Base-by-base conservation (phyloP, 2,113 vertebrate genomes). In the Pelobates fuscus region DNA sequence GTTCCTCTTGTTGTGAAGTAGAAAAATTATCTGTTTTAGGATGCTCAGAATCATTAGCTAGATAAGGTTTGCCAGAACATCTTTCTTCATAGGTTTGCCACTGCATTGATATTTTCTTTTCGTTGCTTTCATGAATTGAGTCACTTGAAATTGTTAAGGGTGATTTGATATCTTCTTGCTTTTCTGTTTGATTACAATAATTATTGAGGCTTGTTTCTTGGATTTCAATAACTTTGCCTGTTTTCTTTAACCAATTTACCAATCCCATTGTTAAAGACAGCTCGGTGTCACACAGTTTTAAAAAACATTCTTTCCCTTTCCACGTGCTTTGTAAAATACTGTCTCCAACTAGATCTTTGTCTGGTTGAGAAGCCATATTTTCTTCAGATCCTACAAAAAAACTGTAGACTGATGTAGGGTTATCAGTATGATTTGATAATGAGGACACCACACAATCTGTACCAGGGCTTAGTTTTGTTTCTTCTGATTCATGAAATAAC, bases 251-350 rank as follows among this genome's bases (percentile, higher is more conserved):
- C 93, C 93, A 95, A 78, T 93, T 95, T 78, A 94, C 86, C 43
- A 94, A 91, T 3, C 92, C 93, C 90, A 95, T 95, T 64, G 93
- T 92, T 77, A 94, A 79, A 43, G 92, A 90, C 5, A 95, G 87
- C 70, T 95, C 93, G 0, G 94, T 95, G 46, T 95, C 92, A 0
- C 94, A 95, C 41, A 95, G 88, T 70, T 95, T 95, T 75, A 95
- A 80, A 77, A 94, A 84, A 57, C 94, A 94, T 63, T 95, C 94
- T 77, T 91, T 94, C 37, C 94, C 93, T 80, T 89, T 91, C 94
- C 93, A 95, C 17, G 91, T 89, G 71, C 92, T 93, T 77, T 94
- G 89, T 41, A 91, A 81, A 79, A 92, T 89, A 0, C 92, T 86
- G 57, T 94, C 93, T 57, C 87, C 88, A 59, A 92, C 89, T 5